Percentiles rank a stretch among this genome's conserved stretches.
phyloP scores from a whole-genome alignment of 2,888 invertebrate species.

The Clepsis dumicolana region DNA sequence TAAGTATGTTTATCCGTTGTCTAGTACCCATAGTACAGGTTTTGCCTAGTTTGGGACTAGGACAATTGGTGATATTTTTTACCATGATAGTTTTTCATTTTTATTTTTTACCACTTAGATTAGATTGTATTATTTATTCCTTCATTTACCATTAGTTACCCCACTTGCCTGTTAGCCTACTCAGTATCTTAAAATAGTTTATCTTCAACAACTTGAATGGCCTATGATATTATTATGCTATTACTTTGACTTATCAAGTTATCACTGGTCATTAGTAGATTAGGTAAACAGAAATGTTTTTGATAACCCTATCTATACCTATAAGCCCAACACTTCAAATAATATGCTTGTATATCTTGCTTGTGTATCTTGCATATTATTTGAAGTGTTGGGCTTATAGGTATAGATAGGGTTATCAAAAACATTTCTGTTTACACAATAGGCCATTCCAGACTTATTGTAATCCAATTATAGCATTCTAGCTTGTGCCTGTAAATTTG shows the following conservation, averaged over 20 bases:
- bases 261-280: neutral
- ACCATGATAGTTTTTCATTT: too few relatives aligned
- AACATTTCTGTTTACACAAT: neutral
- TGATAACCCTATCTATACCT: neutral
- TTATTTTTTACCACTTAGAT: too few relatives aligned
- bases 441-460: too few relatives aligned
- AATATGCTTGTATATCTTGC: neutral
- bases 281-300: neutral
- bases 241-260: neutral
- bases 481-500: too few relatives aligned
- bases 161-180: neutral
- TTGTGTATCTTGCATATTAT: too few relatives aligned
- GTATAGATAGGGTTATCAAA: neutral
- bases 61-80: too few relatives aligned
- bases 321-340: neutral
- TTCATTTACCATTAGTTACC: too few relatives aligned
- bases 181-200: neutral
- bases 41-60: too few relatives aligned
- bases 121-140: too few relatives aligned
- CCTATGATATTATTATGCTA: neutral
- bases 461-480: too few relatives aligned
- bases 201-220: neutral
- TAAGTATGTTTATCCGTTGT: too few relatives aligned
- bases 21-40: too few relatives aligned
- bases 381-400: neutral